Evolutionary conservation across 2,888 invertebrate species (phyloP).

Genomic region (Dryococelus australis): DNA sequence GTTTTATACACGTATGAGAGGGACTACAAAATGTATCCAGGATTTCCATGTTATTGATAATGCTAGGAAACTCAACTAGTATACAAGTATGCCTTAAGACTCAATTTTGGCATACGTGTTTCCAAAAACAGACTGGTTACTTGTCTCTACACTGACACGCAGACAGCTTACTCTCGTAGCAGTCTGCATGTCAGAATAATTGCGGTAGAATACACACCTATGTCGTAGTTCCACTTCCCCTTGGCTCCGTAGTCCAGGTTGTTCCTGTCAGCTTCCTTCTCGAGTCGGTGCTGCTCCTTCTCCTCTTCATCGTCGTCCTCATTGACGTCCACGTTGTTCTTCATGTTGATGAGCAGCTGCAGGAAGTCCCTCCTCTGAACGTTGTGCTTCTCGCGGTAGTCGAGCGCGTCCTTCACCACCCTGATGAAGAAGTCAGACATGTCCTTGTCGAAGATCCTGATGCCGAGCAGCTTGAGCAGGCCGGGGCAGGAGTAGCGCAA

Average conservation of each 20-base stretch:
- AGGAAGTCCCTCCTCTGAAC: slow-evolving; percentile 64
- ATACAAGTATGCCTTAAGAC: too few species aligned
- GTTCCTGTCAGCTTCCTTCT: slow-evolving; percentile 19
- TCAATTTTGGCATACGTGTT: too few species aligned
- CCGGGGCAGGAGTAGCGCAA: slow-evolving; percentile 55
- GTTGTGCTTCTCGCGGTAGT: slow-evolving; percentile 60
- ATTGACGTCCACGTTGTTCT: slow-evolving; percentile 57
- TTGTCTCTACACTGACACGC: too few species aligned
- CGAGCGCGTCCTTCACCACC: slow-evolving; percentile 60
- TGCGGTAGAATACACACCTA: background rate
- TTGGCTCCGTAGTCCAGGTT: background rate
- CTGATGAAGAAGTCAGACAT: slow-evolving; percentile 61
- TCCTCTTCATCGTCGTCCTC: slow-evolving; percentile 48
- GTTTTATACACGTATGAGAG: too few species aligned
- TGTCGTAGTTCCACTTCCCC: background rate
- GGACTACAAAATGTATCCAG: too few species aligned
- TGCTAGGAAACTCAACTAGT: too few species aligned
- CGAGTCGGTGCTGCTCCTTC: slow-evolving; percentile 20
- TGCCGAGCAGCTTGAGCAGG: slow-evolving; percentile 53
- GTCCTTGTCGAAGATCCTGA: slow-evolving; percentile 54
- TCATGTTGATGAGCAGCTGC: slow-evolving; percentile 63
- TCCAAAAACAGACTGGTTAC: too few species aligned
- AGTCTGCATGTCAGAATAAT: too few species aligned
- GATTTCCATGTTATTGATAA: too few species aligned
- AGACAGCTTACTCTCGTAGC: too few species aligned